phyloP scores from a whole-genome alignment of 2,113 vertebrate genomes.

The Anthoscopus minutus region DNA sequence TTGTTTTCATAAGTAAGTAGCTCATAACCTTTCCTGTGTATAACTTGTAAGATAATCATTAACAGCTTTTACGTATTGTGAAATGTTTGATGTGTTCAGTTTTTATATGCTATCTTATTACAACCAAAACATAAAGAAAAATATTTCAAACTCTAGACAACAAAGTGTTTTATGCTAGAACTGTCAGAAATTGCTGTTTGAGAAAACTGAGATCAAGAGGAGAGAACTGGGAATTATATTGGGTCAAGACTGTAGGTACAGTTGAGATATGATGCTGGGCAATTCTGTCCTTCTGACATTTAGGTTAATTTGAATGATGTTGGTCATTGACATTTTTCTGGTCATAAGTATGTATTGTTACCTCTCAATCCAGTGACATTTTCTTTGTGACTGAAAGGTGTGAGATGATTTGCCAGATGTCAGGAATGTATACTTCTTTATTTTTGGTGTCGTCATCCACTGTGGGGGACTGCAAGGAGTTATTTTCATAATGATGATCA shows the following conservation, averaged over 20 bases:
- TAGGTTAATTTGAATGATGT: background rate
- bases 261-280: background rate
- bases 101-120: background rate
- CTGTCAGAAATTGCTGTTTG: background rate
- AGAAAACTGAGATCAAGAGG: background rate
- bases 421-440: background rate
- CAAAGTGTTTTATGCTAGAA: background rate
- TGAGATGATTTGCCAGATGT: background rate
- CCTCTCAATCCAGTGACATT: background rate
- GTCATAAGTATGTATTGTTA: background rate
- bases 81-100: background rate
- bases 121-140: background rate
- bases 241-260: background rate
- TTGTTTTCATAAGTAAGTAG: background rate
- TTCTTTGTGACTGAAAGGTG: background rate
- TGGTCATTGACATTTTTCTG: background rate
- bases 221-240: background rate
- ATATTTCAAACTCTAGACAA: background rate
- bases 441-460: background rate
- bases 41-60: background rate
- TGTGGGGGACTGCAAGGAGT: background rate
- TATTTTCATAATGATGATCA: background rate
- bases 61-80: background rate
- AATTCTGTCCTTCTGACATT: background rate
- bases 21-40: background rate